A percentile compares a stretch with the other conserved stretches of the same genome.
These are phyloP conservation scores for Budorcas taxicolor DNA, from an alignment of 2,113 vertebrate species.

Conservation along the genomic window DNA sequence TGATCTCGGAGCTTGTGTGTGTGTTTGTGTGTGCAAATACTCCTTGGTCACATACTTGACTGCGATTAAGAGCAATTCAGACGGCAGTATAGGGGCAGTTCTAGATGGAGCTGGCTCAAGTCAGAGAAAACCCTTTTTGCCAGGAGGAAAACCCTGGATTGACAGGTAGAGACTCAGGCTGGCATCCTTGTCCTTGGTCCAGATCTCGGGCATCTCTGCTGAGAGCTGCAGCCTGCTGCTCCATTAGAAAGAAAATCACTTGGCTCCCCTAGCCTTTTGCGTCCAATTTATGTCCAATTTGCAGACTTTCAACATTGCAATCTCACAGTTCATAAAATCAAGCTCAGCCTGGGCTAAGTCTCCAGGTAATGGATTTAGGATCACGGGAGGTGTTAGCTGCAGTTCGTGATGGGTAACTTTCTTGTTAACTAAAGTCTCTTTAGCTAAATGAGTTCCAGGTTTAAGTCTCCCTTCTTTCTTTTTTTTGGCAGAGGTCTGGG, in stretches of 20 bases:
- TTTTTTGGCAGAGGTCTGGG: constrained; percentile 73
- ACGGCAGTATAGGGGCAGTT: not conserved
- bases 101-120: not conserved
- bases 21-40: accelerated
- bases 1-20: not conserved
- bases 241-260: constrained; percentile 66
- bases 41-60: not conserved
- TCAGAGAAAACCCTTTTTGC: not conserved
- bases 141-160: not conserved
- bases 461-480: constrained; percentile 71
- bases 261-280: constrained; percentile 74
- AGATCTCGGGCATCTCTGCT: not conserved
- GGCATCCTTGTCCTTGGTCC: not conserved
- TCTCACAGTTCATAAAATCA: constrained; percentile 87
- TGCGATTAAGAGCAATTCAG: not conserved
- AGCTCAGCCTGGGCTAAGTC: constrained; percentile 83
- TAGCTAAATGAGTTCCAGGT: constrained; percentile 87
- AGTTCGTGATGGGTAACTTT: constrained; percentile 87
- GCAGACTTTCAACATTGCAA: constrained; percentile 86
- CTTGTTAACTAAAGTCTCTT: constrained; percentile 86
- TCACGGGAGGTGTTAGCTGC: constrained; percentile 85
- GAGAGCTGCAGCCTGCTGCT: constrained; percentile 21
- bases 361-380: constrained; percentile 87
- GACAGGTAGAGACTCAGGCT: not conserved
- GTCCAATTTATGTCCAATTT: constrained; percentile 87